Conservation (phyloP, 2,113 vertebrate genomes). For the Rissa tridactyla region DNA sequence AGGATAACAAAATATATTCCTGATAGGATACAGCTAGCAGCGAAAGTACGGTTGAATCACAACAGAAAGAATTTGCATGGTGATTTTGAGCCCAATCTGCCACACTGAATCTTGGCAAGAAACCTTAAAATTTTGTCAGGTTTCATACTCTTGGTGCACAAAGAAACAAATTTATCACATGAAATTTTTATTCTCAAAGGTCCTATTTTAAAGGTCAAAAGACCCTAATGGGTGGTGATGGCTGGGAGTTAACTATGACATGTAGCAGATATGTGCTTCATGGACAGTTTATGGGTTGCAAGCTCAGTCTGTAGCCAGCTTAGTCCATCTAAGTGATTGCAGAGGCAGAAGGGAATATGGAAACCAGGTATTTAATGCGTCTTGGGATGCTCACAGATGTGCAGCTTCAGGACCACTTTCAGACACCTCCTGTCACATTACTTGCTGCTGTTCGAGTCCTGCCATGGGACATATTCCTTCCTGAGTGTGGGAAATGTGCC, state of each 20-base stretch:
- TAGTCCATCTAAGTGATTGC: background rate
- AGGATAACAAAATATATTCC: background rate
- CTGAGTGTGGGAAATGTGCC: background rate
- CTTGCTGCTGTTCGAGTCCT: background rate
- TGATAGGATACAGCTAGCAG: background rate
- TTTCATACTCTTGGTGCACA: background rate
- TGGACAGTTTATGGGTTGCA: background rate
- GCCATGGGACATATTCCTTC: background rate
- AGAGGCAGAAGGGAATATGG: background rate
- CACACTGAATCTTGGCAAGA: background rate
- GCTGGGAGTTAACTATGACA: background rate
- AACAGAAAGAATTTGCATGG: background rate
- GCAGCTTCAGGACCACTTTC: background rate
- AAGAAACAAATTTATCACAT: background rate
- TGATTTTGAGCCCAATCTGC: background rate
- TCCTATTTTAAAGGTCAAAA: background rate
- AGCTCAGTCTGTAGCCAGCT: background rate
- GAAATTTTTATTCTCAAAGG: background rate
- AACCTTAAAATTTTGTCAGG: background rate
- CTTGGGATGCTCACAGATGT: background rate
- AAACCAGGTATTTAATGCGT: background rate
- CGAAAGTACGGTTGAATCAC: background rate
- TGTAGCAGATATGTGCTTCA: rapidly evolving
- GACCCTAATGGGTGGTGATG: background rate
- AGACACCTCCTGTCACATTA: background rate